Percentiles rank a stretch among this genome's conserved stretches.
phyloP scores from a whole-genome alignment of 2,797 vertebrate species.

The Siniperca scherzeri region DNA sequence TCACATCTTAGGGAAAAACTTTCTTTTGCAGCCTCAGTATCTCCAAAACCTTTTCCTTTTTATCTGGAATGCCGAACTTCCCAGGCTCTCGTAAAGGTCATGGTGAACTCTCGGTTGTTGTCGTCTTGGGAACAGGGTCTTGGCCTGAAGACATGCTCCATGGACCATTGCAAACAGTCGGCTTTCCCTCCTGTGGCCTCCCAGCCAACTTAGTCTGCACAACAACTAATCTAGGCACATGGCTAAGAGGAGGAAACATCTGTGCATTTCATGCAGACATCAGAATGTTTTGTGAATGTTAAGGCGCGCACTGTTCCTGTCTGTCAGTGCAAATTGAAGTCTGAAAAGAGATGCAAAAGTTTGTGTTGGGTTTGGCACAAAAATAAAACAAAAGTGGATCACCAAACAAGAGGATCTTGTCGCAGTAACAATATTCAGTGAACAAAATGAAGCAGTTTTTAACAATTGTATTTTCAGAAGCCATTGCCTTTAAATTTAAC shows the following conservation, averaged over 20 bases:
- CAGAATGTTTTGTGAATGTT: constrained; percentile 17
- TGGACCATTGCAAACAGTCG: constrained; percentile 54
- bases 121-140: constrained; percentile 54
- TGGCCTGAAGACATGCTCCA: constrained; percentile 54
- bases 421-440: neutral
- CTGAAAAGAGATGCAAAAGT: neutral
- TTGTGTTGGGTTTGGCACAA: neutral
- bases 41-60: constrained; percentile 6
- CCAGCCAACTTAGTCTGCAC: constrained; percentile 30
- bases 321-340: neutral
- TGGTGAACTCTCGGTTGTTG: constrained; percentile 30
- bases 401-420: neutral
- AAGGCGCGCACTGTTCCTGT: neutral
- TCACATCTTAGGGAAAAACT: neutral
- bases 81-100: constrained; percentile 48
- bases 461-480: neutral
- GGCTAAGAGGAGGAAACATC: constrained; percentile 42
- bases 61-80: constrained; percentile 24
- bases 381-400: neutral
- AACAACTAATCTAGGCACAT: constrained; percentile 20
- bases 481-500: neutral
- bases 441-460: neutral
- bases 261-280: constrained; percentile 21
- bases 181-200: constrained; percentile 50
- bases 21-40: neutral